Percentiles rank a stretch among this genome's conserved stretches.
Evolutionary conservation across 2,888 invertebrate genomes (phyloP).

Genomic region (Pammene aurita): DNA sequence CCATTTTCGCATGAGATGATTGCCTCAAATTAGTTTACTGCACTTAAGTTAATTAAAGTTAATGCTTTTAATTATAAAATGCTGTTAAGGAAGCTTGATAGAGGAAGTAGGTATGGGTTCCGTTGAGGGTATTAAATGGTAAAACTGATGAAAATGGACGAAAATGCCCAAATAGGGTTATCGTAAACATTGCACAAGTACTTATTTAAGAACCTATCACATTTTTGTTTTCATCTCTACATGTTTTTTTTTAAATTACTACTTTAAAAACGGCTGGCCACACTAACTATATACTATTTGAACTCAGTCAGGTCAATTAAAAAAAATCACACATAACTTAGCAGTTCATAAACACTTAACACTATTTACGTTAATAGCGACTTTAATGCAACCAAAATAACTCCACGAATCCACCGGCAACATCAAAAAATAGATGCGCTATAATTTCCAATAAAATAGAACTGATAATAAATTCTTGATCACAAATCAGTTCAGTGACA

Average conservation of each 20-base stretch:
- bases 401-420: slow-evolving; percentile 23
- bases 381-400: background rate
- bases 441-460: slow-evolving; percentile 30
- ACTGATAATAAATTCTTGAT: slow-evolving; percentile 39
- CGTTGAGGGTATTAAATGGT: background rate
- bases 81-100: slow-evolving; percentile 6
- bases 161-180: too few species aligned
- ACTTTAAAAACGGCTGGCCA: too few species aligned
- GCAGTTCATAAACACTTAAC: slow-evolving; percentile 10
- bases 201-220: too few species aligned
- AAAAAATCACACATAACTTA: background rate
- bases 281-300: too few species aligned
- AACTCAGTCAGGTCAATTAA: too few species aligned
- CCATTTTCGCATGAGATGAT: slow-evolving; percentile 36
- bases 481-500: background rate
- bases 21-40: slow-evolving; percentile 33
- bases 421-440: slow-evolving; percentile 32
- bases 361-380: background rate
- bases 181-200: too few species aligned
- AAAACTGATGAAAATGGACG: background rate
- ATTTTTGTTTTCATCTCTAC: too few species aligned
- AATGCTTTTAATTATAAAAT: slow-evolving; percentile 37
- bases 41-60: slow-evolving; percentile 40
- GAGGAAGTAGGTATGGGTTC: slow-evolving; percentile 17
- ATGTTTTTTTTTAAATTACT: too few species aligned